These are phyloP conservation scores for Endomychus coccineus DNA, from an alignment of 2,888 invertebrate species.

Conservation along the genomic window DNA sequence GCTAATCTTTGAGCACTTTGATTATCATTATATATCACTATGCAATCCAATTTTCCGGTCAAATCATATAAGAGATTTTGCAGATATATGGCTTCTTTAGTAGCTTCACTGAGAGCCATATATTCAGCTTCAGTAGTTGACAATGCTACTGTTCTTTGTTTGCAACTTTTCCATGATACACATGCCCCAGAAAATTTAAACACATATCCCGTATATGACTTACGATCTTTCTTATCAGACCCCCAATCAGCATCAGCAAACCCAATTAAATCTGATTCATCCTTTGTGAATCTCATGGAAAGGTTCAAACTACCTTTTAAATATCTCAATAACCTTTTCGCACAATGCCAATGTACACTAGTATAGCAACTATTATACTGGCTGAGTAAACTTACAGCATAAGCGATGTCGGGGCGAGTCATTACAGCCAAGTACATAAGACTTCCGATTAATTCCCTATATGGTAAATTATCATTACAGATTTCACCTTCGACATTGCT, in stretches of 20 bases:
- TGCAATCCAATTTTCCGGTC: constrained; percentile 5
- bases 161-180: constrained; percentile 8
- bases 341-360: constrained; percentile 12
- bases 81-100: constrained; percentile 24
- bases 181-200: constrained; percentile 8
- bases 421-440: constrained; percentile 12
- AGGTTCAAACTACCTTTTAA: constrained; percentile 12
- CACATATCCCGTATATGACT: constrained; percentile 13
- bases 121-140: constrained; percentile 26
- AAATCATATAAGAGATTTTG: constrained; percentile 19
- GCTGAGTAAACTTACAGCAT: constrained; percentile 10
- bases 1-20: constrained; percentile 21
- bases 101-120: constrained; percentile 24
- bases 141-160: constrained; percentile 22
- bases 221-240: constrained; percentile 8
- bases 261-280: constrained; percentile 2
- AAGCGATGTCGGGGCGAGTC: constrained; percentile 12
- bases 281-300: constrained; percentile 9
- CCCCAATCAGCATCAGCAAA: constrained; percentile 14
- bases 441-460: constrained; percentile 10
- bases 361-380: constrained; percentile 12
- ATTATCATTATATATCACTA: constrained; percentile 20
- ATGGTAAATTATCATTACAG: constrained; percentile 7
- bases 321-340: constrained; percentile 12
- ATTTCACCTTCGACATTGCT: background rate